Base-by-base conservation (phyloP, 2,888 invertebrate genomes). In the Galerucella pusilla region DNA sequence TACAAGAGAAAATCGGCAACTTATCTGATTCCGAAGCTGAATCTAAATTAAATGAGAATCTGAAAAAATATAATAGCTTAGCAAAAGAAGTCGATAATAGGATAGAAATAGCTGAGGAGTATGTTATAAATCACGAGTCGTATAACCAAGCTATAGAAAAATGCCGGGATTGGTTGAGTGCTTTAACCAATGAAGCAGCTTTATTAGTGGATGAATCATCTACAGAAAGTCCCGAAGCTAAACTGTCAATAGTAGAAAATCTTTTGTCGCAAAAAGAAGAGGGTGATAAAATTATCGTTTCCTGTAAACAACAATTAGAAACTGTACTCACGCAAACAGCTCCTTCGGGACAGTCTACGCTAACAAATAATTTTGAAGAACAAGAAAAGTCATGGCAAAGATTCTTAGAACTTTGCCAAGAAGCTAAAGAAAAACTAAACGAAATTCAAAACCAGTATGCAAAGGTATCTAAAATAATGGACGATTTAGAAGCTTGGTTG, bases 141-240 rank as follows among this genome's bases (percentile, higher is more conserved):
- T 96, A 94, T 82, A 91, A 94, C 46, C 94, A 94, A 85, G 92
- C 93, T 69, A 91, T 95, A 81, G 96, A 97, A 86, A 94, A 94
- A 82, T 93, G 93, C 60, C 91, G 94, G 64, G 97, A 97, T 85
- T 94, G 94, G 91, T 88, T 96, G 10, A 94, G 93, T 80, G 93
- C 94, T 52, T 90, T 96, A 12, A 92, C 94, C 72, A 92, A 93
- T 54, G 95, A 96, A 88, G 93, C 95, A 28, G 91, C 93, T 54
- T 89, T 94, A 85, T 90, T 96, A 54, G 91, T 93, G 42, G 96
- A 95, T 82, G 94, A 95, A 80, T 91, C 93, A 0, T 92, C 94
- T 0, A 92, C 94, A 16, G 95, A 96, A 83, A 92, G 93, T 28
- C 93, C 94, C 2, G 94, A 95, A 84, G 90, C 92, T 12, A 94